Evolutionary conservation across 2,888 invertebrate genomes (phyloP), one percentile per base, ranked within the genome.

Genomic region (Rhamnusium bicolor): DNA sequence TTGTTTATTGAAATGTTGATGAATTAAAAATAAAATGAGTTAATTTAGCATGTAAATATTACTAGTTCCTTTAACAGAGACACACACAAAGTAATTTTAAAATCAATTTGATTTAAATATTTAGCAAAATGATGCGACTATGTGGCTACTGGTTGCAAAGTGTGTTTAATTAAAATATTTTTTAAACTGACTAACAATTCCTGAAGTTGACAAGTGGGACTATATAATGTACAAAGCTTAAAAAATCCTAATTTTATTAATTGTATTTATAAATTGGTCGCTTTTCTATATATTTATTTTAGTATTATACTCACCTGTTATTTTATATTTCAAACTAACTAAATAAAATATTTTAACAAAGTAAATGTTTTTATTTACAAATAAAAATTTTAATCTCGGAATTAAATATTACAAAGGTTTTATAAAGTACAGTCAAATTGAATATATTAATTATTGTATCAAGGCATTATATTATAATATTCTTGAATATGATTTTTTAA

Each of bases 341-440:
- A 19, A 67, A 32, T 54, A 67, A 66, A 67, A 67, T 47, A 56
- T 54, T 46, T 47, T 16, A 32, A 56, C 60, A 51, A 69, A 60
- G 68, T 40, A 58, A 69, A 49, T 60, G 51, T 46, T 69, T 70
- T 70, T 70, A 70, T 70, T 70, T 70, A 70, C 63, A 70, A 70
- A 47, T 70, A 67, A 65, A 65, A 56, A 63, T 63, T 63, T 69
- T 69, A 69, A 54, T 56, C 46, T 70, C 62, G n/a, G 54, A 69
- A 69, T 62, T 70, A 51, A 54, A 70, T 62, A 40, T 62, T 69
- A 69, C 61, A 62, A 70, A 65, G 24, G 8, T 51, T 53, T 56
- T 67, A 67, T 66, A 66, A 51, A 67, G 51, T 51, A 51, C 51
- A 67, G 67, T 67, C 67, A 56, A 61, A 19, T 56, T 40, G 56